Conservation (phyloP, 2,797 vertebrate genomes). For the Labeo calbasu region DNA sequence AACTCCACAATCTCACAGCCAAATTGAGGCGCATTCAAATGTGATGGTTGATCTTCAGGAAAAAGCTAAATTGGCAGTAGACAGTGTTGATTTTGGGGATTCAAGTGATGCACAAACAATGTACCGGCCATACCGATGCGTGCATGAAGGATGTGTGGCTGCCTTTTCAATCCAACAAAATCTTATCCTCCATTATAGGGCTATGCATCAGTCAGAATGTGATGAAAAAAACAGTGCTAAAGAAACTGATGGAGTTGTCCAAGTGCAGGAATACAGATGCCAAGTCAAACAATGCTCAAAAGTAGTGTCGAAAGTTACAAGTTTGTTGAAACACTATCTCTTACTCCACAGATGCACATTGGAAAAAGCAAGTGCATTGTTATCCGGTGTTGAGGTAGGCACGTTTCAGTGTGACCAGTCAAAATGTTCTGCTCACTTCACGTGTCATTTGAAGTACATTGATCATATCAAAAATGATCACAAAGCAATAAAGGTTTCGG, state of each 20-base stretch:
- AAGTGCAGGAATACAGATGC: conserved; percentile 90
- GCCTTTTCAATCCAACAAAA: conserved; percentile 99
- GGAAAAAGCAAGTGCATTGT: conserved; percentile 92
- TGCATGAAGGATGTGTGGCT: conserved; percentile 95
- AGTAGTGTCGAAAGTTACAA: conserved; percentile 93
- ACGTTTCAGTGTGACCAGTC: conserved; percentile 93
- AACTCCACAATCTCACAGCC: conserved; percentile 65
- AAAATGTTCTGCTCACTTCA: conserved; percentile 90
- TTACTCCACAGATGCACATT: conserved; percentile 95
- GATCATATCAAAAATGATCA: conserved; percentile 93
- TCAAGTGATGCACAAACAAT: conserved; percentile 83
- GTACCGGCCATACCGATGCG: conserved; percentile 94
- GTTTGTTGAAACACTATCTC: conserved; percentile 95
- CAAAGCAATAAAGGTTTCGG: conserved; percentile 84
- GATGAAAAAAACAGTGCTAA: conserved; percentile 65
- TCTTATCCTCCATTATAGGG: conserved; percentile 96
- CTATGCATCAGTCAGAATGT: conserved; percentile 90
- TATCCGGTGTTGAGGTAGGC: conserved; percentile 83
- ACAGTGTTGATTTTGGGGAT: conserved; percentile 71
- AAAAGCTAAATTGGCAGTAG: conserved; percentile 68
- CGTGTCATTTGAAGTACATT: conserved; percentile 89
- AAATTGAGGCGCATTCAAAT: conserved; percentile 73
- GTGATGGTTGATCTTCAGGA: conserved; percentile 65
- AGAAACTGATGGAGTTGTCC: conserved; percentile 67
- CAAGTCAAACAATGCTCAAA: conserved; percentile 96